Conservation (phyloP, 1,140 invertebrate genomes). For the Drosophila dunni region DNA sequence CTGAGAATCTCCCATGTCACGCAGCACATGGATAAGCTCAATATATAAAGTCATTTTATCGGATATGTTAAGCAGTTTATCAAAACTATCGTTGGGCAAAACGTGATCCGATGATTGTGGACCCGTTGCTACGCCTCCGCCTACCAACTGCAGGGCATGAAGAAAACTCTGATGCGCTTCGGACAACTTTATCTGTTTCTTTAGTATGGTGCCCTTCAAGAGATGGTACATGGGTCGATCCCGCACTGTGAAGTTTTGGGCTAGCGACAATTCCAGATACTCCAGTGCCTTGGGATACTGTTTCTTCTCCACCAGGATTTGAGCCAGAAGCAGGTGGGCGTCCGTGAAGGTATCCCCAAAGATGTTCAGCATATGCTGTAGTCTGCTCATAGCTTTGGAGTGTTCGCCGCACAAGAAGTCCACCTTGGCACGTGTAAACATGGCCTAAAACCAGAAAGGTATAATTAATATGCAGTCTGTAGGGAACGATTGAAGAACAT, state of each 20-base stretch:
- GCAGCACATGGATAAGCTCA: slow-evolving; percentile 93
- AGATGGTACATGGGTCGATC: slow-evolving; percentile 96
- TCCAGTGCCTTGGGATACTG: slow-evolving; percentile 92
- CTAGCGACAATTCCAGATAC: slow-evolving; percentile 94
- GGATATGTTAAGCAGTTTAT: slow-evolving; percentile 85
- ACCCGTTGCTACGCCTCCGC: slow-evolving; percentile 47
- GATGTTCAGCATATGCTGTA: slow-evolving; percentile 90
- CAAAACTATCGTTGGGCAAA: background rate
- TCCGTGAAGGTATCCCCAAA: slow-evolving; percentile 92
- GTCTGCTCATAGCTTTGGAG: slow-evolving; percentile 87
- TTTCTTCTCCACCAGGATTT: slow-evolving; percentile 91
- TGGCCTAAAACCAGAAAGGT: slow-evolving; percentile 85
- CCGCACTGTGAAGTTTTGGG: slow-evolving; percentile 95
- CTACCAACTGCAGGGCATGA: slow-evolving; percentile 87
- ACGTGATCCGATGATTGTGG: background rate
- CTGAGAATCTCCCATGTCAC: slow-evolving; percentile 87
- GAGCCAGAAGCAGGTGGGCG: slow-evolving; percentile 94
- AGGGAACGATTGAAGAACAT: background rate
- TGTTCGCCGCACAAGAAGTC: slow-evolving; percentile 92
- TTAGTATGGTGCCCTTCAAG: slow-evolving; percentile 92
- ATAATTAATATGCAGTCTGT: background rate
- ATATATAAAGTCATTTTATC: slow-evolving; percentile 95
- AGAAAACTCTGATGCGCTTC: slow-evolving; percentile 92
- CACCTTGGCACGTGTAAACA: slow-evolving; percentile 91
- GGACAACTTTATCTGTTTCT: slow-evolving; percentile 89